These are phyloP conservation scores for Zenarchopterus dispar DNA, from an alignment of 2,797 vertebrate genomes.

Conservation along the genomic window DNA sequence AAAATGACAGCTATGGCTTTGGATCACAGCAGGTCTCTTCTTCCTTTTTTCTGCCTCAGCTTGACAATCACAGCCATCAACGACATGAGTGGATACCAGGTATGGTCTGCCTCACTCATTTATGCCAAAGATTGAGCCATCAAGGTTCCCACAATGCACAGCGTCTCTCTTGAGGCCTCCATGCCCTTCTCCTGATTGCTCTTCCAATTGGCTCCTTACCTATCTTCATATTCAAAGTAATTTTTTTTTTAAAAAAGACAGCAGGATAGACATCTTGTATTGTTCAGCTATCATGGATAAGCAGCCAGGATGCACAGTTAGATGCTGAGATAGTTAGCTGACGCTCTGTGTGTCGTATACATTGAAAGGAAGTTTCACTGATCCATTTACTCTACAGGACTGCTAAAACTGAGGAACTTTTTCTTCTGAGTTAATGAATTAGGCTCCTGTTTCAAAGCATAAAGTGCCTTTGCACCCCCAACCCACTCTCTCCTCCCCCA, in stretches of 20 bases:
- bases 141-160: constrained; percentile 56
- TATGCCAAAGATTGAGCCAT: constrained; percentile 61
- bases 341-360: constrained; percentile 28
- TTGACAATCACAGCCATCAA: constrained; percentile 41
- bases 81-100: constrained; percentile 38
- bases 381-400: constrained; percentile 58
- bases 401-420: constrained; percentile 59
- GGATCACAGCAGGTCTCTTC: constrained; percentile 16
- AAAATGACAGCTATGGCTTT: constrained; percentile 25
- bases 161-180: constrained; percentile 24
- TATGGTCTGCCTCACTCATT: constrained; percentile 39
- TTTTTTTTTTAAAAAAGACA: constrained; percentile 5
- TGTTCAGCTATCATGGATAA: constrained; percentile 16
- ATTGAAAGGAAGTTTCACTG: constrained; percentile 36
- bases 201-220: constrained; percentile 32
- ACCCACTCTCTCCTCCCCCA: constrained; percentile 1
- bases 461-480: constrained; percentile 19
- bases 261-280: constrained; percentile 1
- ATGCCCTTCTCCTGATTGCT: constrained; percentile 33
- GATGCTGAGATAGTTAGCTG: constrained; percentile 38
- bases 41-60: constrained; percentile 9
- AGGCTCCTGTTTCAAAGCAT: constrained; percentile 46
- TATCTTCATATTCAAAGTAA: constrained; percentile 23
- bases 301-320: constrained; percentile 24
- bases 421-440: constrained; percentile 63